A percentile compares a stretch with the other conserved stretches of the same genome.
These are phyloP conservation scores for Naso thynnoides DNA, from an alignment of 2,797 vertebrate genomes.

Conservation along the genomic window DNA sequence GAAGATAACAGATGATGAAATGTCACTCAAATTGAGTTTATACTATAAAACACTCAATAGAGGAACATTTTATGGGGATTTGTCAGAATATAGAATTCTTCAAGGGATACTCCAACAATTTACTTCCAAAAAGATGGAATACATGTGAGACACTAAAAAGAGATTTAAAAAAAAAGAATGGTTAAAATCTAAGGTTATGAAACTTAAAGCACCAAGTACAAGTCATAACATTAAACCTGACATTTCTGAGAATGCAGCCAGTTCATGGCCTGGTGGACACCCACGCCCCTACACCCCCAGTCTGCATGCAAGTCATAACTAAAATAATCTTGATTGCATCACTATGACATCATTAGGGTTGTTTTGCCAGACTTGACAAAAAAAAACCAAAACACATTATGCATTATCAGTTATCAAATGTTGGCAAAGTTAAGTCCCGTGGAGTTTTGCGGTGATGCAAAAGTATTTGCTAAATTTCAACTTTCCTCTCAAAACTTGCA, in stretches of 20 bases:
- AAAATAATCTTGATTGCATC: not conserved
- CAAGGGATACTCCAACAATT: not conserved
- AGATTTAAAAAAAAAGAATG: too few relatives aligned
- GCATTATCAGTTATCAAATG: too few relatives aligned
- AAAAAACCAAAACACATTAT: too few relatives aligned
- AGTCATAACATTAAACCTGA: not conserved
- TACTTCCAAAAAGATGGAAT: not conserved
- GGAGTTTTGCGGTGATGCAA: too few relatives aligned
- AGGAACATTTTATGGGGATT: too few relatives aligned
- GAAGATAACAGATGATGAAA: not conserved
- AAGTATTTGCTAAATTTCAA: too few relatives aligned
- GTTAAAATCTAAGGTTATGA: too few relatives aligned
- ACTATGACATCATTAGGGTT: not conserved
- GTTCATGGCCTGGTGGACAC: not conserved
- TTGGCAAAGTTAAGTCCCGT: too few relatives aligned
- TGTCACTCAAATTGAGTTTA: not conserved
- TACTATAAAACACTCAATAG: not conserved
- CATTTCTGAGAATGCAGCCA: conserved; percentile 5
- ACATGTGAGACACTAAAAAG: not conserved
- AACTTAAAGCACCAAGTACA: too few relatives aligned
- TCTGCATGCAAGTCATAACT: not conserved
- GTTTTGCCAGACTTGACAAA: too few relatives aligned
- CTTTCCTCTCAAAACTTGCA: too few relatives aligned
- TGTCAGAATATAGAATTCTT: not conserved
- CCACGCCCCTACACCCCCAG: not conserved